Percentiles rank a stretch among this genome's conserved stretches.
These are phyloP conservation scores for Numenius arquata DNA, from an alignment of 2,113 vertebrate genomes.

Conservation along the genomic window DNA sequence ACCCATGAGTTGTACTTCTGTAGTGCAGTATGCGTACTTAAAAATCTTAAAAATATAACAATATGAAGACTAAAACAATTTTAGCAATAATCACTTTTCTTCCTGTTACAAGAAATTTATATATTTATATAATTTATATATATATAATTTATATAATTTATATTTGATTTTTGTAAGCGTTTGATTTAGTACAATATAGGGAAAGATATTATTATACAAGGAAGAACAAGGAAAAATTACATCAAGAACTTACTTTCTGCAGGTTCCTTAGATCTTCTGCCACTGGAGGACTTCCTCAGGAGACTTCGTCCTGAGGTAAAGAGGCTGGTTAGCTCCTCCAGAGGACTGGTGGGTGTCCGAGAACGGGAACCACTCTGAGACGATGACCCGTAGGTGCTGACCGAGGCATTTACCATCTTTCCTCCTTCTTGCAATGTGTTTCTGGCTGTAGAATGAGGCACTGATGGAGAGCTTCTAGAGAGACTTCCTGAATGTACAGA, in stretches of 20 bases:
- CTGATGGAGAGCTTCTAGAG: slow-evolving; percentile 88
- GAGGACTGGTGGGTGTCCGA: slow-evolving; percentile 90
- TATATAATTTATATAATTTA: too few species aligned
- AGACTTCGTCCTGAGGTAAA: slow-evolving; percentile 86
- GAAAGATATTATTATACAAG: neutral
- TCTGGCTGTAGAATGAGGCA: slow-evolving; percentile 82
- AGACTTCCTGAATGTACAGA: slow-evolving; percentile 87
- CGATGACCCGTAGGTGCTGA: slow-evolving; percentile 80
- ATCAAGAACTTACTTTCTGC: slow-evolving; percentile 83
- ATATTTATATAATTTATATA: too few species aligned
- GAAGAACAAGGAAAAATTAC: neutral
- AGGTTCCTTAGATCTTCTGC: slow-evolving; percentile 85
- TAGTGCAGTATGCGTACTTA: neutral
- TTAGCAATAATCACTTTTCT: neutral
- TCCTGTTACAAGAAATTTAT: neutral
- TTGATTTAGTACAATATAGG: neutral
- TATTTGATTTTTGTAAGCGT: neutral
- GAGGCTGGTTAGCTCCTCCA: slow-evolving; percentile 89
- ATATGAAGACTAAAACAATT: neutral
- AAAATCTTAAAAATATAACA: neutral
- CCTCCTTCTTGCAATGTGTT: slow-evolving; percentile 84
- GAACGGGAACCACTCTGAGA: slow-evolving; percentile 85
- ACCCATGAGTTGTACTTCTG: neutral
- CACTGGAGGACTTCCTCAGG: slow-evolving; percentile 85
- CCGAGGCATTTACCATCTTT: slow-evolving; percentile 81